These are phyloP conservation scores for Mellilla xanthometata DNA, from an alignment of 2,888 invertebrate species.

Conservation along the genomic window DNA sequence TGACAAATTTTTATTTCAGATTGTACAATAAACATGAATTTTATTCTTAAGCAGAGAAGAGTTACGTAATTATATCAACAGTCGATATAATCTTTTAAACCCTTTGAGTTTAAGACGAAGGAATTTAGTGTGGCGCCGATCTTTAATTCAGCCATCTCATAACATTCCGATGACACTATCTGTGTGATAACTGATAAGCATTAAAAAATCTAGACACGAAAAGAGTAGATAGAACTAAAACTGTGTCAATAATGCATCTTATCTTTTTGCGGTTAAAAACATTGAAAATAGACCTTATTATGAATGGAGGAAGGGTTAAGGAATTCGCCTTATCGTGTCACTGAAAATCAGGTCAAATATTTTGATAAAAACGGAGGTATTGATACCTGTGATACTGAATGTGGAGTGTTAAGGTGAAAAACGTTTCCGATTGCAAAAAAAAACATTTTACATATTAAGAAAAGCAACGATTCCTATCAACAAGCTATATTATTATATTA, in stretches of 20 bases:
- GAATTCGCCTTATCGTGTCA: constrained; percentile 45
- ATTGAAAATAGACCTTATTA: constrained; percentile 38
- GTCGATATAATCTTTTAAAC: too few relatives aligned
- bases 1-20: too few relatives aligned
- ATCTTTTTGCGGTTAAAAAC: constrained; percentile 25
- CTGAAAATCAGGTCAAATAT: constrained; percentile 68
- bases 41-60: too few relatives aligned
- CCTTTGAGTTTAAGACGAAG: background rate
- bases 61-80: too few relatives aligned
- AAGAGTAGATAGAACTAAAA: constrained; percentile 47
- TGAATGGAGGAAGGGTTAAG: constrained; percentile 30
- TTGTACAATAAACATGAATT: too few relatives aligned
- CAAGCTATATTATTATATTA: too few relatives aligned
- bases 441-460: too few relatives aligned
- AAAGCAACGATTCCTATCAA: too few relatives aligned
- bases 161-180: constrained; percentile 17
- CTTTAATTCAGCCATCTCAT: background rate
- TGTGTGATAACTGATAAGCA: constrained; percentile 10
- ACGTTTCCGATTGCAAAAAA: too few relatives aligned
- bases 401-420: too few relatives aligned
- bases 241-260: constrained; percentile 48
- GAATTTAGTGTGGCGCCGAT: background rate
- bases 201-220: constrained; percentile 45
- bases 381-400: constrained; percentile 29
- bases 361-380: constrained; percentile 51